Percentiles rank a stretch among this genome's conserved stretches.
phyloP scores from a whole-genome alignment of 1,140 invertebrate genomes.

The Cheumatopsyche charites region DNA sequence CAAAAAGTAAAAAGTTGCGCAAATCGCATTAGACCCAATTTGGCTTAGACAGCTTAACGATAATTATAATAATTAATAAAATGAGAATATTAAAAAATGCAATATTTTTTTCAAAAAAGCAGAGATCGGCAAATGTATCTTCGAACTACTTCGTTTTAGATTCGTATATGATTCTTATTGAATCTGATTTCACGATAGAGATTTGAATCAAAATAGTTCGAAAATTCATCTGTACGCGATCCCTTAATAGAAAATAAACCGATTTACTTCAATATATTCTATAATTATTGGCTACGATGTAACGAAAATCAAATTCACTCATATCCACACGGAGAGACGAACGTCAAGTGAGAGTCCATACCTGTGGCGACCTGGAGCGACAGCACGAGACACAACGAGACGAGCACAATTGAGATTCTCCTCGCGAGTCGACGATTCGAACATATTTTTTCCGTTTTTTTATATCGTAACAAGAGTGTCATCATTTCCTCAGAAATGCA shows the following conservation, averaged over 20 bases:
- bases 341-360: background rate
- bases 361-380: background rate
- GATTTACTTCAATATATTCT: background rate
- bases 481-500: background rate
- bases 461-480: too few species aligned
- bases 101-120: background rate
- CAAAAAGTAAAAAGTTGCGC: too few species aligned
- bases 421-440: background rate
- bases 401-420: constrained; percentile 23
- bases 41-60: background rate
- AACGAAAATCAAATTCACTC: background rate
- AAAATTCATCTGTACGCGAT: too few species aligned
- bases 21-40: background rate
- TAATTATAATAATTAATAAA: background rate
- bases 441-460: too few species aligned
- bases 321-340: too few species aligned
- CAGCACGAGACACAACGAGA: background rate
- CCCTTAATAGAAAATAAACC: background rate
- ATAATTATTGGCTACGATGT: background rate
- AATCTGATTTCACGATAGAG: too few species aligned
- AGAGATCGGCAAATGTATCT: too few species aligned
- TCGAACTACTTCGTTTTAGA: too few species aligned
- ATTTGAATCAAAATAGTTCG: too few species aligned
- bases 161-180: too few species aligned
- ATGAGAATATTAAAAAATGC: constrained; percentile 21